Evolutionary conservation across 1,140 invertebrate species (phyloP), one percentile per base, ranked within the genome.

Genomic region (Musca vetustissima): DNA sequence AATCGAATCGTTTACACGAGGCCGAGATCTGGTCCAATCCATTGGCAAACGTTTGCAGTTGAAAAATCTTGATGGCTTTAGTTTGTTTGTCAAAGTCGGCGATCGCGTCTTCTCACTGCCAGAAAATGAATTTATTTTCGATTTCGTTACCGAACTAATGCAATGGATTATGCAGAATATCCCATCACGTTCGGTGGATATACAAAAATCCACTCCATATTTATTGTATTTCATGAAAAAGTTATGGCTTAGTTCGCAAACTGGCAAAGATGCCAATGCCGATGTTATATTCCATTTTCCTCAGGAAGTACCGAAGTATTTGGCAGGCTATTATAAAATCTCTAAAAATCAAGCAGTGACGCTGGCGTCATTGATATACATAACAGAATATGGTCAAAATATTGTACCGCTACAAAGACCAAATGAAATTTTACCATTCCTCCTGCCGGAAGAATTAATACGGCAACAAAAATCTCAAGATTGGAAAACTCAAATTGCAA

Each of bases 171-270:
- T 90, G 69, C 89, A 92, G 77, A 92, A 92, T 19, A 87, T 90
- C 75, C 91, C 93, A 1, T 85, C 85, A 3, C 87, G 91, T 78
- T 89, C 91, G 82, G 84, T 84, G 68, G 76, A 72, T 57, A 75
- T 19, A 71, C 93, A 69, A 43, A 90, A 93, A 79, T 7, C n/a
- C 2, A 92, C 93, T 80, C 92, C 92, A 43, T 97, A 98, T 82
- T 88, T 97, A 84, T 90, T 98, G 73, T 96, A 96, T 85, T 98
- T 97, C 80, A 97, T 98, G 95, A 95, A 96, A 79, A 98, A 98
- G 81, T 83, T 98, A 1, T 98, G 97, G 96, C 90, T 95, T 0
- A 93, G 95, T 74, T 92, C 92, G 11, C 84, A 92, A 24, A 94
- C 96, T 1, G 96, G 95, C 0, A 89, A 89, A 75, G 96, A 98